Evolutionary conservation across 2,888 invertebrate genomes (phyloP), one percentile per base, ranked within the genome.

Genomic region (Sturmia bella): DNA sequence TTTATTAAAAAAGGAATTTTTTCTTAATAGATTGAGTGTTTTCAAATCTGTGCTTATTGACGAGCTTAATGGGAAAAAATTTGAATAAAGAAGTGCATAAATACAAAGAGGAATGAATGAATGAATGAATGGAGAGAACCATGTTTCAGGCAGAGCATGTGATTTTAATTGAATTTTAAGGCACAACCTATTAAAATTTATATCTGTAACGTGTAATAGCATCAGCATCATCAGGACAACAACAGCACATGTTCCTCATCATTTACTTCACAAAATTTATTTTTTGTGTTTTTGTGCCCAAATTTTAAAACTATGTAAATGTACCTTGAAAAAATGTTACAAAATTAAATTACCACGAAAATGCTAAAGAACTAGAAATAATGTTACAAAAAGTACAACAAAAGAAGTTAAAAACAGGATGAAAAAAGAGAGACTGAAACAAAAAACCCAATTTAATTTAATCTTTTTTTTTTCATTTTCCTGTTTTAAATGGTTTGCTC

Each of bases 381-480:
- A 15, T 15, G 39, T 54, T 21, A 21, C 41, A 32, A 54, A 13
- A 17, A 11, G 32, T 32, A 54, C 17, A 41, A 48, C n/a, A n/a
- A 56, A 63, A 32, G 6, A 32, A 32, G 32, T 15, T 27, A 3
- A 48, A 24, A 39, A n/a, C n/a, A 27, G 15, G 2, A 50, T n/a
- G 27, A 39, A 61, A 70, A 50, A 73, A 27, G 21, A 15, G 7
- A 32, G 54, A 64, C 45, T 73, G 43, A 69, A 80, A 74, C 57
- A 56, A 70, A 72, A 70, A 75, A 66, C 66, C 66, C 70, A 76
- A 80, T 80, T 80, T 80, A 80, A 80, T 75, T 80, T 80, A 80
- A 75, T 80, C 70, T 74, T 21, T 39, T 48, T 32, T 56, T 61
- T 64, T 54, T 70, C n/a, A 6, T 69, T 54, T 70, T 72, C 64